These are phyloP conservation scores for Atractosteus spatula DNA, from an alignment of 2,113 vertebrate genomes.

Conservation along the genomic window DNA sequence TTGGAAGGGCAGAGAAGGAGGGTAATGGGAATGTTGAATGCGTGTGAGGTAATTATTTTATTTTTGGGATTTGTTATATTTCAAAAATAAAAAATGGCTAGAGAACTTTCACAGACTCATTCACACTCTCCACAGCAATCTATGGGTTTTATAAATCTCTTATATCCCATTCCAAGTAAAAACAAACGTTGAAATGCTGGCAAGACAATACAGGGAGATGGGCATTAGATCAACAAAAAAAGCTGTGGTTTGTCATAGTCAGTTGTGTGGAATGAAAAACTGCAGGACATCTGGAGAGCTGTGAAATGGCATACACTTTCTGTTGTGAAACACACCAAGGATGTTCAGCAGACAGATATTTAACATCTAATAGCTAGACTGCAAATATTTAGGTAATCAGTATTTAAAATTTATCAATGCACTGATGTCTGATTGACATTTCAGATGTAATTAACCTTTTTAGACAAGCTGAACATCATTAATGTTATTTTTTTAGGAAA, in stretches of 20 bases:
- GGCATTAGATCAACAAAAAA: conserved; percentile 25
- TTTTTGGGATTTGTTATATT: too few species aligned
- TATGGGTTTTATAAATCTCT: not conserved
- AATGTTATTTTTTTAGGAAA: too few species aligned
- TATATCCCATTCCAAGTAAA: not conserved
- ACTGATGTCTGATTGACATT: not conserved
- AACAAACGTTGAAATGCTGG: not conserved
- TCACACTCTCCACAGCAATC: not conserved
- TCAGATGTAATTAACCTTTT: too few species aligned
- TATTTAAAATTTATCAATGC: not conserved
- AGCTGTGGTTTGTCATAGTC: conserved; percentile 23
- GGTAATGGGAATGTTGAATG: too few species aligned
- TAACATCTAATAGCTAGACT: not conserved
- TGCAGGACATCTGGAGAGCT: conserved; percentile 16
- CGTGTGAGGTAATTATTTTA: too few species aligned
- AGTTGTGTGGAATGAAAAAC: conserved; percentile 8
- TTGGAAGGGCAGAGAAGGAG: too few species aligned
- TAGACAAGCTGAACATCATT: too few species aligned
- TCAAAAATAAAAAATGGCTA: too few species aligned
- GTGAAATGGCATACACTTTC: not conserved
- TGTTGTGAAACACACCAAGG: not conserved
- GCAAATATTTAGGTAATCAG: not conserved
- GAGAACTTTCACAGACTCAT: too few species aligned
- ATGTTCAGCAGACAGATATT: not conserved
- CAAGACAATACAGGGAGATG: conserved; percentile 17